Percentiles rank a stretch among this genome's conserved stretches.
These are phyloP conservation scores for Pantherophis alleghaniensis DNA, from an alignment of 2,797 vertebrate species.

Conservation along the genomic window DNA sequence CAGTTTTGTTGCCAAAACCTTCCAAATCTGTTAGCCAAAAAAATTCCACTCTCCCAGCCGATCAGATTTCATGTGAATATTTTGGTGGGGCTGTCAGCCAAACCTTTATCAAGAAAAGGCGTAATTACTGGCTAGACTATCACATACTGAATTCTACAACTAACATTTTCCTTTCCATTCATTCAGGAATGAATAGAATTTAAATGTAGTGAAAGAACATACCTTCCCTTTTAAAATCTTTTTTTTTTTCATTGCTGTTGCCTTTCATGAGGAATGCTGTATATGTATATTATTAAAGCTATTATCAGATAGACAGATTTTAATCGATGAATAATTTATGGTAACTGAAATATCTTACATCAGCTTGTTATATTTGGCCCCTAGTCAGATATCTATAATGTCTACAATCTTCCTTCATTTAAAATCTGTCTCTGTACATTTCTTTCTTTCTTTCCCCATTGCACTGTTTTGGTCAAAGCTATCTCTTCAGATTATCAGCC, in stretches of 20 bases:
- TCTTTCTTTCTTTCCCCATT: constrained; percentile 17
- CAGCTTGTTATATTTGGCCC: constrained; percentile 16
- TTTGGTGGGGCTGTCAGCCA: constrained; percentile 70
- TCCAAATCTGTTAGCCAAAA: constrained; percentile 59
- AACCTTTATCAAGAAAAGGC: constrained; percentile 71
- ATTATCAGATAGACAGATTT: constrained; percentile 21
- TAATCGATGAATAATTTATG: constrained; percentile 6
- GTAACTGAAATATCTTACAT: constrained; percentile 10
- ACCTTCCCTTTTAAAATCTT: constrained; percentile 57
- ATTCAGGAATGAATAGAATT: constrained; percentile 65
- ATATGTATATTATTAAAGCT: constrained; percentile 36
- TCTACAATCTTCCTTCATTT: background rate
- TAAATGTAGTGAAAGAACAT: constrained; percentile 59
- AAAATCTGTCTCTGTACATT: constrained; percentile 7
- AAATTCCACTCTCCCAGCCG: constrained; percentile 66
- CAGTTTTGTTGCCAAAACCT: constrained; percentile 70
- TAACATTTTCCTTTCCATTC: constrained; percentile 57
- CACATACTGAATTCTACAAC: constrained; percentile 64
- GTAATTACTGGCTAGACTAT: constrained; percentile 68
- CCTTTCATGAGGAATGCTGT: constrained; percentile 45
- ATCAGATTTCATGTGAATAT: constrained; percentile 72
- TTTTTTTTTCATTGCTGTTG: constrained; percentile 62
- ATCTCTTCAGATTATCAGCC: background rate
- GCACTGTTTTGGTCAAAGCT: background rate
- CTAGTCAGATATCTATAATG: background rate